phyloP scores from a whole-genome alignment of 1,140 invertebrate species.

The Saccostrea echinata region DNA sequence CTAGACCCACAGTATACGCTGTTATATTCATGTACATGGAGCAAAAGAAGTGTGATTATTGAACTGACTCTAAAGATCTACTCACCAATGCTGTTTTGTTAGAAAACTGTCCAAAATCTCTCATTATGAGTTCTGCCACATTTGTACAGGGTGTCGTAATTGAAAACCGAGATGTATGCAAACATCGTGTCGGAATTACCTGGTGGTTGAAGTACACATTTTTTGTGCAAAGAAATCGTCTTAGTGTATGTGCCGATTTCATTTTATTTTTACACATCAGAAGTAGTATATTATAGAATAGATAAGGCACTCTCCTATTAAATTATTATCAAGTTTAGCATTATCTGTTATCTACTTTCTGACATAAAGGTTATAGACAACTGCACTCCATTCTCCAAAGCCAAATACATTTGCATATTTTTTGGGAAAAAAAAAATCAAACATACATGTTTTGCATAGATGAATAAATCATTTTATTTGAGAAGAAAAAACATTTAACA shows the following conservation, averaged over 20 bases:
- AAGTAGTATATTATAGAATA: background rate
- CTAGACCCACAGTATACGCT: no score
- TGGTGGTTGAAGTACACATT: background rate
- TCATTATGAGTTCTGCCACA: conserved; percentile 53
- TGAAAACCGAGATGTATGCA: background rate
- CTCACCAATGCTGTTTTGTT: conserved; percentile 57
- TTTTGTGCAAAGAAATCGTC: background rate
- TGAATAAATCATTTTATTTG: no score
- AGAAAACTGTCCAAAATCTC: conserved; percentile 44
- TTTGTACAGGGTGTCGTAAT: background rate
- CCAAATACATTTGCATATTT: no score
- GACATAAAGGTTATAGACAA: no score
- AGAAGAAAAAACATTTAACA: no score
- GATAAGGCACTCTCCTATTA: background rate
- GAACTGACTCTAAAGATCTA: background rate
- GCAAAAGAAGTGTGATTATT: no score
- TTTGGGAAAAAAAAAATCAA: no score
- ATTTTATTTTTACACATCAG: background rate
- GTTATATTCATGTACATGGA: no score
- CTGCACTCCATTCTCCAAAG: no score
- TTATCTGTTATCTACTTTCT: background rate
- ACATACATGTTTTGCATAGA: no score
- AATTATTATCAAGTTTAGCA: background rate
- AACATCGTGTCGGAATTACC: background rate
- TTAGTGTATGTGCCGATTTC: background rate